Evolutionary conservation across 2,113 vertebrate species (phyloP).

Genomic region (Apeltes quadracus): DNA sequence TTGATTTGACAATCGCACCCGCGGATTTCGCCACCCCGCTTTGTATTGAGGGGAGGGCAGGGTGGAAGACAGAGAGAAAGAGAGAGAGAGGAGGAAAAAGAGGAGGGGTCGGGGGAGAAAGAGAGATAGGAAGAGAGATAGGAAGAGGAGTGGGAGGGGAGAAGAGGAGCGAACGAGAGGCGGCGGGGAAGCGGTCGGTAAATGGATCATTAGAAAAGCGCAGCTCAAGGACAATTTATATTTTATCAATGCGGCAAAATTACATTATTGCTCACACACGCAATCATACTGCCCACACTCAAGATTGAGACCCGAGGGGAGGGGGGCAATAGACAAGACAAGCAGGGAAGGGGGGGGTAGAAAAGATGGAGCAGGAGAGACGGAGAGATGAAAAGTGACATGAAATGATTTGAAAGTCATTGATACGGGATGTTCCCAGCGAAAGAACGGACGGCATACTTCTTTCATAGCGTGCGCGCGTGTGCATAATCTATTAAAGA

Average conservation of each 20-base stretch:
- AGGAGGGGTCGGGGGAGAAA: conserved; percentile 12
- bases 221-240: conserved; percentile 99
- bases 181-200: conserved; percentile 94
- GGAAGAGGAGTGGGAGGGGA: conserved; percentile 62
- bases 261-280: conserved; percentile 97
- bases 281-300: conserved; percentile 99
- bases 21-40: conserved; percentile 89
- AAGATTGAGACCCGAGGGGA: conserved; percentile 71
- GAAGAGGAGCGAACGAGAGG: conserved; percentile 82
- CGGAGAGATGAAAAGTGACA: conserved; percentile 84
- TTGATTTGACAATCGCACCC: conserved; percentile 99
- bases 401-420: conserved; percentile 92
- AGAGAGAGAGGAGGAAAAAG: conserved; percentile 15
- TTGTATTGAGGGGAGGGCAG: conserved; percentile 88
- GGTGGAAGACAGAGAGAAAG: conserved; percentile 79
- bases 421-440: conserved; percentile 77
- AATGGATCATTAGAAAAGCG: conserved; percentile 99
- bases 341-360: conserved; percentile 9
- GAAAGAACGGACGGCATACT: conserved; percentile 74
- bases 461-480: conserved; percentile 79
- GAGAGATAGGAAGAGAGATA: conserved; percentile 2
- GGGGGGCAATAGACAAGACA: conserved; percentile 56
- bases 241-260: conserved; percentile 99
- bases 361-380: conserved; percentile 37
- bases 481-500: conserved; percentile 81